A percentile compares a stretch with the other conserved stretches of the same genome.
Evolutionary conservation across 1,140 invertebrate genomes (phyloP).

Genomic region (Carposina sasakii): DNA sequence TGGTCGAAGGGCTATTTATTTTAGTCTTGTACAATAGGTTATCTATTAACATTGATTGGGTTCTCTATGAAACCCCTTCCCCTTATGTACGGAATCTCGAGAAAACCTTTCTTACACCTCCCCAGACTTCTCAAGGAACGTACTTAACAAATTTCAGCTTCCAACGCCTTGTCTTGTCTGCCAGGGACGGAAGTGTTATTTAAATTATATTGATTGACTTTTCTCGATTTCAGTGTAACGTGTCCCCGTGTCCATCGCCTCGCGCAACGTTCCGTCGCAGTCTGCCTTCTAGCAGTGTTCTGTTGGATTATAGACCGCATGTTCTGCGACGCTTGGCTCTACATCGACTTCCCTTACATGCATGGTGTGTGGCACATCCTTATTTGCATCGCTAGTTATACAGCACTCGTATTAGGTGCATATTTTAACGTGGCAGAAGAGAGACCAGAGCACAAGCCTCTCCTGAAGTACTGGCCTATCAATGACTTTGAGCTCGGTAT

Average conservation of each 20-base stretch:
- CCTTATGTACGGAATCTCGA: no score
- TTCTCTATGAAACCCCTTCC: no score
- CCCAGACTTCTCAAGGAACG: no score
- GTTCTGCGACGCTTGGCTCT: conserved; percentile 84
- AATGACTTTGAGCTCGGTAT: conserved; percentile 84
- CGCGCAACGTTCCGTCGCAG: conserved; percentile 77
- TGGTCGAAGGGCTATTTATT: no score
- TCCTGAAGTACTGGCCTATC: conserved; percentile 82
- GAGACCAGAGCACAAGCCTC: conserved; percentile 78
- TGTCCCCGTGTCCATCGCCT: conserved; percentile 78
- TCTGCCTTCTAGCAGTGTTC: conserved; percentile 79
- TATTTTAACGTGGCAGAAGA: conserved; percentile 84
- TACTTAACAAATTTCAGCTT: neutral
- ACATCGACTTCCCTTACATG: conserved; percentile 84
- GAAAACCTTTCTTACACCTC: no score
- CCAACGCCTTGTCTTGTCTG: neutral
- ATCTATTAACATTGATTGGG: no score
- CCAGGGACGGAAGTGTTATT: neutral
- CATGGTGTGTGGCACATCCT: conserved; percentile 88
- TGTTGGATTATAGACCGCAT: conserved; percentile 86
- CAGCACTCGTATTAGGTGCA: conserved; percentile 82
- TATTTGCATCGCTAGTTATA: conserved; percentile 85
- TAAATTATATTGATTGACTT: conserved; percentile 9
- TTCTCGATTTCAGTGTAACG: conserved; percentile 72
- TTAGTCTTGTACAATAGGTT: no score